phyloP scores from a whole-genome alignment of 2,888 invertebrate genomes.

The Epirrita christyi region DNA sequence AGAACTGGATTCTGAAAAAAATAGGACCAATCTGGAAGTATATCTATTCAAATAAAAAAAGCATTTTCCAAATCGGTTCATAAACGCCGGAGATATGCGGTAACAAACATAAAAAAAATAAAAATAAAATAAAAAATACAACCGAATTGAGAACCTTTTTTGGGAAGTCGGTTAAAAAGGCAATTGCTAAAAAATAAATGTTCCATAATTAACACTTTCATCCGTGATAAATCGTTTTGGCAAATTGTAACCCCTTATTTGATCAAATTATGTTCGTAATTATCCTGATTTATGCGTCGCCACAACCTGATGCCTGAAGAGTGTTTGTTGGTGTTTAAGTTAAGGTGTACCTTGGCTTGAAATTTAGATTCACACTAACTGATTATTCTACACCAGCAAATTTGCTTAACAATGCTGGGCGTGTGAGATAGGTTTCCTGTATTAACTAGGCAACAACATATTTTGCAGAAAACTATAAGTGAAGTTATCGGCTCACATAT shows the following conservation, averaged over 20 bases:
- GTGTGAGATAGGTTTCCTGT: constrained; percentile 5
- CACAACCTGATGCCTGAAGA: constrained; percentile 14
- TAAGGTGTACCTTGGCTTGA: not conserved
- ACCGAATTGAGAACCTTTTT: too few relatives aligned
- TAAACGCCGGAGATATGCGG: too few relatives aligned
- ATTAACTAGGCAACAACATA: not conserved
- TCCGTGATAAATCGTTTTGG: constrained; percentile 8
- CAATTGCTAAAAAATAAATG: constrained; percentile 7
- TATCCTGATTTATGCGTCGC: constrained; percentile 31
- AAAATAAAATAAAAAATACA: too few relatives aligned
- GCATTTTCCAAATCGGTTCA: too few relatives aligned
- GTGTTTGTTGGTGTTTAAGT: constrained; percentile 5
- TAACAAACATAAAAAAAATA: too few relatives aligned
- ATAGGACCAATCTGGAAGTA: too few relatives aligned
- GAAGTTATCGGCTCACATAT: not conserved
- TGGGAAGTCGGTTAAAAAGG: not conserved
- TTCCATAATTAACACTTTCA: constrained; percentile 13
- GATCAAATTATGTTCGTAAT: constrained; percentile 8
- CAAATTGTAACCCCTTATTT: constrained; percentile 8
- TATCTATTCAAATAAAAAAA: too few relatives aligned
- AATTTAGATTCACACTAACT: constrained; percentile 9
- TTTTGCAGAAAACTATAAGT: not conserved
- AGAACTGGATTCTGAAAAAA: too few relatives aligned
- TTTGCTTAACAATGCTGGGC: constrained; percentile 18
- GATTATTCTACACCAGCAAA: constrained; percentile 17